Evolutionary conservation across 2,797 vertebrate species (phyloP), one percentile per base, ranked within the genome.

Genomic region (Acipenser oxyrinchus): DNA sequence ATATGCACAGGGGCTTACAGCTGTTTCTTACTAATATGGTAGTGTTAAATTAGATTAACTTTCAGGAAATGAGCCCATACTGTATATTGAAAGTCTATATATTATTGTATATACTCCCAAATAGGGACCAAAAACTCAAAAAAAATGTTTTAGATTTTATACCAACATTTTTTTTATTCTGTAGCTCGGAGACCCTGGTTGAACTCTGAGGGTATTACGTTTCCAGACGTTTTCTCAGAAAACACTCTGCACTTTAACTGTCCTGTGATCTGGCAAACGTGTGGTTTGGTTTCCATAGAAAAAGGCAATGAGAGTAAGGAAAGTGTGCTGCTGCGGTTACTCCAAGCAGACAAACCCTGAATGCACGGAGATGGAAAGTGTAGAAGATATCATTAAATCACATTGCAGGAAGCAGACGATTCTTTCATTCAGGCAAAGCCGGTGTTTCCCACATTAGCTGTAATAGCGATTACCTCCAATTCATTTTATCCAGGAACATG

Each of bases 261-360:
- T 67, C 76, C 66, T 18, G 67, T 65, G 75, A 80, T 76, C 49
- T 79, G 73, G 71, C 74, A 75, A 82, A 77, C 72, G 61, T 8
- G 75, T 63, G 74, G 62, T 85, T 85, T 84, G 76, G 70, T 68
- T 71, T 63, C 69, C 71, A 69, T 68, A 64, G 70, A 70, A 62
- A 49, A 58, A 60, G 58, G 48, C 53, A 69, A 73, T 78, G 79
- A 84, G 78, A 51, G 49, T 52, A 75, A 82, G 72, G 87, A 85
- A 86, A 86, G 78, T 74, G 18, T 78, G 2, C 23, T 37, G 23
- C 23, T 37, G 71, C 79, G 67, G 7, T n/a, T 48, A 51, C 69
- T 49, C 63, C 15, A 70, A 70, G 69, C n/a, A 18, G 23, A 11
- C 51, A 7, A 48, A 4, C 11, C 53, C 48, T n/a, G 53, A 6